Conservation (phyloP, 2,113 vertebrate species). For the Nycticryphes semicollaris region DNA sequence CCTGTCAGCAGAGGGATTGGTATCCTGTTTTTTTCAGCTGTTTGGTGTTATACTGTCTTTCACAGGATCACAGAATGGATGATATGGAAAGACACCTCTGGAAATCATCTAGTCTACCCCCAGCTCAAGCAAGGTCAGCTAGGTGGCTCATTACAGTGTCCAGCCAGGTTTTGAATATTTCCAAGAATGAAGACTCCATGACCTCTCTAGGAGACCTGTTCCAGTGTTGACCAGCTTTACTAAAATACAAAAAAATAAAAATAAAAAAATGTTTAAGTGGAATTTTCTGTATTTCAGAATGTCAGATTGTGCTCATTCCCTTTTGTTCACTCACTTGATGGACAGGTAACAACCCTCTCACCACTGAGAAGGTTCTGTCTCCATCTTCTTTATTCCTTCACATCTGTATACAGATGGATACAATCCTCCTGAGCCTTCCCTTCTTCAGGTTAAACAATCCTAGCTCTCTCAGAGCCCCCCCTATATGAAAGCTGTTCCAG, state of each 20-base stretch:
- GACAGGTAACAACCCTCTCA: too few relatives aligned
- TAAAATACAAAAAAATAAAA: neutral
- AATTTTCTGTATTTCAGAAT: neutral
- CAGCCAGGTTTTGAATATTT: neutral
- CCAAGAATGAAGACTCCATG: neutral
- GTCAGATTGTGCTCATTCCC: too few relatives aligned
- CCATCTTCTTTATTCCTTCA: neutral
- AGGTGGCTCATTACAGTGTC: neutral
- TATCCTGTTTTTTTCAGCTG: neutral
- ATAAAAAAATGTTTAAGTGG: neutral
- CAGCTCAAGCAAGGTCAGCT: neutral
- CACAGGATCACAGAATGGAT: neutral
- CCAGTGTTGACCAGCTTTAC: neutral
- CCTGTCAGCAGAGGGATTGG: neutral
- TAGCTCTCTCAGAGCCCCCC: neutral
- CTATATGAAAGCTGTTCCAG: neutral
- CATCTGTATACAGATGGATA: neutral
- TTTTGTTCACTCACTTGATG: neutral
- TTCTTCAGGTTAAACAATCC: neutral
- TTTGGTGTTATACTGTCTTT: neutral
- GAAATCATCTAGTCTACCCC: neutral
- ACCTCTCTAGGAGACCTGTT: neutral
- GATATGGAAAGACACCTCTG: neutral
- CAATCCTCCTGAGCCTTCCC: rapidly evolving
- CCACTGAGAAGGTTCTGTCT: neutral